These are phyloP conservation scores for Mormyrops attenuatus DNA, from an alignment of 2,797 vertebrate genomes.

Conservation along the genomic window DNA sequence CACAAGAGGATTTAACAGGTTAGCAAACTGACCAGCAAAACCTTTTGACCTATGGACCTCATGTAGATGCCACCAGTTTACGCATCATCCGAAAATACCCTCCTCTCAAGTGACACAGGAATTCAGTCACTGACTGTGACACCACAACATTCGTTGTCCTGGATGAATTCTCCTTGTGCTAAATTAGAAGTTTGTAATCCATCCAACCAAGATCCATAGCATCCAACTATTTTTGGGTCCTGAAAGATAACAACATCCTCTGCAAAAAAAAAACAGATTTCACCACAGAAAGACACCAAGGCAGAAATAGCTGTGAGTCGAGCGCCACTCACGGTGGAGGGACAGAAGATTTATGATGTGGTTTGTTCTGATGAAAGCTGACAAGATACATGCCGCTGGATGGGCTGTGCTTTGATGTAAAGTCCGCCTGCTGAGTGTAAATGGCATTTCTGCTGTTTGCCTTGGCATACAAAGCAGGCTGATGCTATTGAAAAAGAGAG, in stretches of 20 bases:
- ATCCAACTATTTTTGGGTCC: background rate
- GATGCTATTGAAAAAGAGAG: background rate
- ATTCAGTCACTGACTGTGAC: background rate
- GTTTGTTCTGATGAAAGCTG: conserved; percentile 26
- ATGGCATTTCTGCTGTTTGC: conserved; percentile 19
- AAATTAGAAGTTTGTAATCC: background rate
- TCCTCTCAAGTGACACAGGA: background rate
- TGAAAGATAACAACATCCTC: background rate
- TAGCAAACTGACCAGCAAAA: background rate
- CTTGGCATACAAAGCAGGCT: conserved; percentile 11
- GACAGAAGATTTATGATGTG: conserved; percentile 28
- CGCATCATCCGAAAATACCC: background rate
- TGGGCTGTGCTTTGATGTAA: conserved; percentile 22
- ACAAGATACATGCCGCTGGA: conserved; percentile 23
- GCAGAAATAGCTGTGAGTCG: conserved; percentile 24
- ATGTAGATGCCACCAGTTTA: background rate
- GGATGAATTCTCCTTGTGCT: conserved; percentile 5
- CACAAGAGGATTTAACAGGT: background rate
- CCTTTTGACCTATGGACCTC: background rate
- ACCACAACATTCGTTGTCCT: background rate
- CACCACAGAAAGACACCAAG: background rate
- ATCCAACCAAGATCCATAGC: background rate
- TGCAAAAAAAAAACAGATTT: background rate
- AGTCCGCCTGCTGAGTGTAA: conserved; percentile 22
- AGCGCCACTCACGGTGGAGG: conserved; percentile 5